Evolutionary conservation across 2,888 invertebrate species (phyloP).

Genomic region (Herminia tarsipennalis): DNA sequence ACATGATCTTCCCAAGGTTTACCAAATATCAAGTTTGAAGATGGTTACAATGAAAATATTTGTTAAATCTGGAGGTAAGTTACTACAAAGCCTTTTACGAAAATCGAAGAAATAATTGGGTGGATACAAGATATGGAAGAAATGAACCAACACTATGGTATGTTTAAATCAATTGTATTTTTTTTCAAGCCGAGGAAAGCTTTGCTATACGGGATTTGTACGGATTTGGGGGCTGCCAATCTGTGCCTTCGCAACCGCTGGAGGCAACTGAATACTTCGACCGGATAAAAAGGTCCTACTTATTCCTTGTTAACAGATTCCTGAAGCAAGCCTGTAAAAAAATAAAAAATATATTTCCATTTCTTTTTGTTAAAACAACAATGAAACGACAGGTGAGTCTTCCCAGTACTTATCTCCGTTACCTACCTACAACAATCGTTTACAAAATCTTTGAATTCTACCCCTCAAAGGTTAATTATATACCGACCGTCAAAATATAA

Average conservation of each 20-base stretch:
- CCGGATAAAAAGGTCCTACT: constrained; percentile 69
- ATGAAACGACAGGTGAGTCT: constrained; percentile 40
- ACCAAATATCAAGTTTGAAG: no score
- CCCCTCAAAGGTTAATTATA: constrained; percentile 29
- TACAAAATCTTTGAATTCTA: constrained; percentile 36
- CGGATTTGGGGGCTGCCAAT: constrained; percentile 78
- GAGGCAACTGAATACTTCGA: constrained; percentile 69
- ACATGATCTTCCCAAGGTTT: no score
- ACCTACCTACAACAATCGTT: constrained; percentile 31
- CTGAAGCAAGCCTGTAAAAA: constrained; percentile 52
- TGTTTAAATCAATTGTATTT: constrained; percentile 71
- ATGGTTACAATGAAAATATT: no score
- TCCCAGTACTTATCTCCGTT: constrained; percentile 29
- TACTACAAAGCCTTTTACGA: no score
- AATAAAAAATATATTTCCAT: constrained; percentile 45
- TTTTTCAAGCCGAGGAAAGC: constrained; percentile 60
- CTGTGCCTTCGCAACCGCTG: constrained; percentile 65
- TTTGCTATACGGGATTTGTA: constrained; percentile 69
- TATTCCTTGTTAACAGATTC: constrained; percentile 74
- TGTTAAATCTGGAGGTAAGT: no score
- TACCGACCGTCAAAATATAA: constrained; percentile 15
- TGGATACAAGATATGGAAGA: no score
- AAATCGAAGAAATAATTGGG: no score
- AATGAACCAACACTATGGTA: neutral
- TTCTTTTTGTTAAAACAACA: constrained; percentile 49